Conservation (phyloP, 1,140 invertebrate genomes). For the Drosophila obscura region DNA sequence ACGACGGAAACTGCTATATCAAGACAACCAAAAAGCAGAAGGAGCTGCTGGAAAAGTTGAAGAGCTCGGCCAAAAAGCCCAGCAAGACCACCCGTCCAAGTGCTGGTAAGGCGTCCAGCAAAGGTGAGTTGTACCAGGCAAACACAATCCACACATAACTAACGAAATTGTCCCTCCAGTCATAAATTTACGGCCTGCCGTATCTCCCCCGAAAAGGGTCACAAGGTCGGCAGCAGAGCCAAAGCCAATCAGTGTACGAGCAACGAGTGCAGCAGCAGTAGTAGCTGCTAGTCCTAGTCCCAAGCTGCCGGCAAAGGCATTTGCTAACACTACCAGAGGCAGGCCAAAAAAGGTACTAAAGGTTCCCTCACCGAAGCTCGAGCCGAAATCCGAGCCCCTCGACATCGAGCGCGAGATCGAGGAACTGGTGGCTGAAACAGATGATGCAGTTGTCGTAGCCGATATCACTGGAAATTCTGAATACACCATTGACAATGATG, state of each 20-base stretch:
- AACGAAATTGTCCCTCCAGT: slow-evolving; percentile 14
- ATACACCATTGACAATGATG: slow-evolving; percentile 19
- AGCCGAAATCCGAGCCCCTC: background rate
- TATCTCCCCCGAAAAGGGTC: slow-evolving; percentile 24
- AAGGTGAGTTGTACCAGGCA: slow-evolving; percentile 27
- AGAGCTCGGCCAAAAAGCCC: slow-evolving; percentile 6
- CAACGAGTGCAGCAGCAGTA: slow-evolving; percentile 25
- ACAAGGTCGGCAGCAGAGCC: slow-evolving; percentile 11
- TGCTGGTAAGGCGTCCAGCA: slow-evolving; percentile 22
- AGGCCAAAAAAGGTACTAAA: background rate
- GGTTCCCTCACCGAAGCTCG: no score
- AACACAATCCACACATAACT: no score
- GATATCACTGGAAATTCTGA: slow-evolving; percentile 5
- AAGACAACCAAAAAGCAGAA: slow-evolving; percentile 58
- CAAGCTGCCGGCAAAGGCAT: background rate
- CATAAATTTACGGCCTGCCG: slow-evolving; percentile 61
- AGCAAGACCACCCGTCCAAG: slow-evolving; percentile 1
- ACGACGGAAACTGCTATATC: slow-evolving; percentile 83
- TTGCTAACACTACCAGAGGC: slow-evolving; percentile 2
- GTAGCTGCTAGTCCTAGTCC: background rate
- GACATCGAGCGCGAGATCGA: slow-evolving; percentile 44
- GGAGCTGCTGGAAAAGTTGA: slow-evolving; percentile 46
- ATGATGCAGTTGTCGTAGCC: slow-evolving; percentile 1
- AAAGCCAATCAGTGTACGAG: slow-evolving; percentile 45
- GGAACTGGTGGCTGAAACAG: slow-evolving; percentile 35